Conservation (phyloP, 2,797 vertebrate genomes). For the Fundulus diaphanus region DNA sequence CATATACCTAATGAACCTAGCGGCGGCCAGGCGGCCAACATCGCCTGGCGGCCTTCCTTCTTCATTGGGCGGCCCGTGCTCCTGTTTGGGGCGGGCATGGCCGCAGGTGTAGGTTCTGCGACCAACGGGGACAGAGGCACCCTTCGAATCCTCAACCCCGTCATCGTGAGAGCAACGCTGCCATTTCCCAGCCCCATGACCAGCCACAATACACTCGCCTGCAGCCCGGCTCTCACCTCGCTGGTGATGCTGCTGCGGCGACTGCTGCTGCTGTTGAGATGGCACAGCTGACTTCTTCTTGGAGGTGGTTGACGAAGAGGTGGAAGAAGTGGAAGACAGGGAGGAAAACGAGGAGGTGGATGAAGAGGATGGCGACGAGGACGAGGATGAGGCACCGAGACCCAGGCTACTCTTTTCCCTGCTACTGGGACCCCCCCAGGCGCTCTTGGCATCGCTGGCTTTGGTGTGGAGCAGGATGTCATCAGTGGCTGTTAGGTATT, state of each 20-base stretch:
- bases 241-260: slow-evolving; percentile 89
- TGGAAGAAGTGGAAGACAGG: slow-evolving; percentile 79
- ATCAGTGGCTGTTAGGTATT: slow-evolving; percentile 97
- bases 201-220: slow-evolving; percentile 79
- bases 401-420: slow-evolving; percentile 88
- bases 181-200: slow-evolving; percentile 86
- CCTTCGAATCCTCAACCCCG: slow-evolving; percentile 75
- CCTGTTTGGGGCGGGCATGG: slow-evolving; percentile 78
- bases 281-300: slow-evolving; percentile 91
- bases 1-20: slow-evolving; percentile 90
- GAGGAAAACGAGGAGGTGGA: slow-evolving; percentile 84
- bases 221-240: slow-evolving; percentile 90
- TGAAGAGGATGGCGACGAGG: slow-evolving; percentile 81
- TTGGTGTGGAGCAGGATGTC: slow-evolving; percentile 94
- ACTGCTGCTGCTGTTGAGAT: slow-evolving; percentile 82
- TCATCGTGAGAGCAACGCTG: slow-evolving; percentile 80
- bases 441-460: slow-evolving; percentile 84
- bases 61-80: slow-evolving; percentile 79
- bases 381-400: slow-evolving; percentile 76
- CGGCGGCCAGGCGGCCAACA: slow-evolving; percentile 81
- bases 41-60: slow-evolving; percentile 85
- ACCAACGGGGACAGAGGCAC: slow-evolving; percentile 72
- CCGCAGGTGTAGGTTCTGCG: slow-evolving; percentile 76
- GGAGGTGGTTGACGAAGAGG: slow-evolving; percentile 85
- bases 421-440: slow-evolving; percentile 80